These are phyloP conservation scores for Echinops telfairi DNA, from an alignment of 2,113 vertebrate species.

Conservation along the genomic window DNA sequence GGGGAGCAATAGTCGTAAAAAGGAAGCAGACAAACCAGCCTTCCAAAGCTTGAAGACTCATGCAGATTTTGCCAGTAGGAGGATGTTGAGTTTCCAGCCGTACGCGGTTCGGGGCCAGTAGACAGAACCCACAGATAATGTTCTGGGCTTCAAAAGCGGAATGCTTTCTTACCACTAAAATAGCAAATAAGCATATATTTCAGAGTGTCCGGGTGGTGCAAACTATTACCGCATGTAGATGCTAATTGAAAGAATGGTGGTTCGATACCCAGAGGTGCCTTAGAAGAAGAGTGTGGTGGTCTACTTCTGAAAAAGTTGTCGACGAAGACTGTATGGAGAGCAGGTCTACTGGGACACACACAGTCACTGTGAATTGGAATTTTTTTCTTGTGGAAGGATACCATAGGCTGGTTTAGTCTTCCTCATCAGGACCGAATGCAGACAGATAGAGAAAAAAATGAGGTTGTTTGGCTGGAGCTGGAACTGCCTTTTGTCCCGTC, in stretches of 20 bases:
- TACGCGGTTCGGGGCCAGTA: background rate
- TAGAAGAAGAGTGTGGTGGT: background rate
- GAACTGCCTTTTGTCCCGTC: background rate
- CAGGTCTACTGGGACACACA: background rate
- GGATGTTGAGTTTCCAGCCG: background rate
- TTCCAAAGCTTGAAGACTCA: background rate
- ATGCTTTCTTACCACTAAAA: slow-evolving; percentile 34
- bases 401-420: slow-evolving; percentile 30
- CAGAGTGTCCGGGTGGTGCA: background rate
- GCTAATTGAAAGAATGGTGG: background rate
- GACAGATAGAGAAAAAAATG: background rate
- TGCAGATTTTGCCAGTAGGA: background rate
- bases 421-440: background rate
- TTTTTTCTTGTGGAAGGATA: background rate
- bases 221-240: background rate
- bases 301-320: background rate
- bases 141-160: background rate
- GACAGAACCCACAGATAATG: slow-evolving; percentile 35
- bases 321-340: background rate
- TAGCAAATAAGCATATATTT: background rate
- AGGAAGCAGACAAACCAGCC: background rate
- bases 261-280: background rate
- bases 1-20: background rate
- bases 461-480: background rate
- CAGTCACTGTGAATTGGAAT: background rate